A percentile compares a stretch with the other conserved stretches of the same genome.
Conservation (phyloP, 2,888 invertebrate genomes). For the Poecilus cupreus region DNA sequence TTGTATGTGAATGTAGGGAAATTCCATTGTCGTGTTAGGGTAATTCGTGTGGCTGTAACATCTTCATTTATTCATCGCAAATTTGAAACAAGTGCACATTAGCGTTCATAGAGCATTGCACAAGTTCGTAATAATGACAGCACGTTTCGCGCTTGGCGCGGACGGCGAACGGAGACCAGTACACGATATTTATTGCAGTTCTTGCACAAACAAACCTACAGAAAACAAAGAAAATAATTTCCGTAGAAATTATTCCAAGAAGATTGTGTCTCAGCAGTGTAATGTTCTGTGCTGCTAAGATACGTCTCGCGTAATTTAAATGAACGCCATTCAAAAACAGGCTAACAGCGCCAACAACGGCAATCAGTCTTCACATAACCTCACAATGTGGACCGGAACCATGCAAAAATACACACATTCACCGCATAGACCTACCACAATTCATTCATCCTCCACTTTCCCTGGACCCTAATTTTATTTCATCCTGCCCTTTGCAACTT, state of each 20-base stretch:
- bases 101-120: constrained; percentile 41
- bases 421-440: background rate
- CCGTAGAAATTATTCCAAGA: constrained; percentile 51
- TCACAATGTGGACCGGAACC: constrained; percentile 18
- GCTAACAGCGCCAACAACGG: constrained; percentile 36
- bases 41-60: constrained; percentile 4
- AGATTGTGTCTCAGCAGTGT: constrained; percentile 49
- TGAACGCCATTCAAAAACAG: constrained; percentile 49
- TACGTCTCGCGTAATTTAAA: constrained; percentile 55
- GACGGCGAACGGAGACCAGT: constrained; percentile 29
- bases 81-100: constrained; percentile 41
- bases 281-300: constrained; percentile 57
- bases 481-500: background rate
- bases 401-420: constrained; percentile 27
- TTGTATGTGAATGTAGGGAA: no score
- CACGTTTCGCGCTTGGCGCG: constrained; percentile 10
- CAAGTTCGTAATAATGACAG: constrained; percentile 47
- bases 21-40: no score
- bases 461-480: background rate
- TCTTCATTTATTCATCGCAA: constrained; percentile 41
- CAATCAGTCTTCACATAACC: constrained; percentile 42
- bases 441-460: background rate
- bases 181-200: constrained; percentile 52
- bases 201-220: constrained; percentile 40
- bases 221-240: constrained; percentile 59